phyloP scores from a whole-genome alignment of 2,113 vertebrate species.

The Heptranchias perlo region DNA sequence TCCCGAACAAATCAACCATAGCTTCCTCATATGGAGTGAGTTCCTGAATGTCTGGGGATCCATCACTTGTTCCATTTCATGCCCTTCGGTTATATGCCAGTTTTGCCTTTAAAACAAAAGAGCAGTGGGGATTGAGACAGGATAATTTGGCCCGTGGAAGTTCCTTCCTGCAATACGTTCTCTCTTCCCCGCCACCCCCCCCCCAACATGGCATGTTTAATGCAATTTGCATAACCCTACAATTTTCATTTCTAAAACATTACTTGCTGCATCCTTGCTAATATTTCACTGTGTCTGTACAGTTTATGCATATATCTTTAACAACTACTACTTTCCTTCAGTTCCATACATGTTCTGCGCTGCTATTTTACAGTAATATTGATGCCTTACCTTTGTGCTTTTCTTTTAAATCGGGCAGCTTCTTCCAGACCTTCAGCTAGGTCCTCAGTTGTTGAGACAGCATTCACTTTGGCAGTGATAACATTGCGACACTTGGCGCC shows the following conservation, averaged over 20 bases:
- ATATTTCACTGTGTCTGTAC: neutral
- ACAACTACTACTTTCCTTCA: neutral
- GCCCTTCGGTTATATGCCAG: conserved; percentile 17
- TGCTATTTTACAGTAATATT: conserved; percentile 21
- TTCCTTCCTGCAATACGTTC: neutral
- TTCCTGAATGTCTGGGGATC: conserved; percentile 12
- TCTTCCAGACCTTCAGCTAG: conserved; percentile 12
- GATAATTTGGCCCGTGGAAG: neutral
- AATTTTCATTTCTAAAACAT: neutral
- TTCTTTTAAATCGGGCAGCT: conserved; percentile 20
- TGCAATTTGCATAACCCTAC: neutral
- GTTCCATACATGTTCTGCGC: neutral
- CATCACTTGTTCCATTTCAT: conserved; percentile 33
- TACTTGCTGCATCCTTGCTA: neutral
- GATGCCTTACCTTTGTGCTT: conserved; percentile 21
- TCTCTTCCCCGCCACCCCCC: neutral
- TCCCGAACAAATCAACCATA: conserved; percentile 30
- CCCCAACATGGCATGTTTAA: neutral
- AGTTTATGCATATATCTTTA: neutral
- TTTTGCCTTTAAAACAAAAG: conserved; percentile 34
- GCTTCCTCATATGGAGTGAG: conserved; percentile 33
- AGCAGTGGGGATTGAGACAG: conserved; percentile 27
- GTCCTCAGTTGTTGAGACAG: conserved; percentile 14
- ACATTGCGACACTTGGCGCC: conserved; percentile 19
- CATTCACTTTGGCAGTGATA: conserved; percentile 6